Evolutionary conservation across 1,140 invertebrate species (phyloP).

Genomic region (Parasteatoda tepidariorum): DNA sequence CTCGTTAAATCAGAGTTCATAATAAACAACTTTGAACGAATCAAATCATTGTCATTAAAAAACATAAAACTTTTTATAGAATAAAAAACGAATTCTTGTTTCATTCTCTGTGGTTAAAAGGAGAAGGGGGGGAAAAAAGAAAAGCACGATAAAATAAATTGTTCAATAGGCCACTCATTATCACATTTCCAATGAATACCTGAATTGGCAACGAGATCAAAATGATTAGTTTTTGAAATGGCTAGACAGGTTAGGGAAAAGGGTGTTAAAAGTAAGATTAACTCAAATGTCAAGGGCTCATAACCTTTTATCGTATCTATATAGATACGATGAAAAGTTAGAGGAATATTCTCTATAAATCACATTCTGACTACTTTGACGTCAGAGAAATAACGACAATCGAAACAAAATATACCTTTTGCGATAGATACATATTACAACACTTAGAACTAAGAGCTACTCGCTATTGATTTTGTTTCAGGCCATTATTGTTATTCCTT

Average conservation of each 20-base stretch:
- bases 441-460: slow-evolving; percentile 15
- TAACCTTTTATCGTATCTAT: slow-evolving; percentile 42
- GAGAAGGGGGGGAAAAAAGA: no score
- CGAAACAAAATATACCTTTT: slow-evolving; percentile 23
- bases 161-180: no score
- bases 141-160: no score
- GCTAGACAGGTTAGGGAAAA: neutral
- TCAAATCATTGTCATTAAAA: no score
- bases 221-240: neutral
- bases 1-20: no score
- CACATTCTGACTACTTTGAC: slow-evolving; percentile 23
- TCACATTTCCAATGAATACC: no score
- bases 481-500: slow-evolving; percentile 42
- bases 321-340: no score
- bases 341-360: slow-evolving; percentile 35
- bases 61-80: no score
- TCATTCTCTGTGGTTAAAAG: no score
- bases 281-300: slow-evolving; percentile 50
- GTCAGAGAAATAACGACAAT: slow-evolving; percentile 19
- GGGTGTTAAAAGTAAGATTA: neutral
- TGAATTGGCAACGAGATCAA: no score
- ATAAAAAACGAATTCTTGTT: no score
- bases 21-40: no score
- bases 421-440: slow-evolving; percentile 8
- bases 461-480: slow-evolving; percentile 24